Evolutionary conservation across 2,797 vertebrate species (phyloP), one percentile per base, ranked within the genome.

Genomic region (Sebastes nivosus): DNA sequence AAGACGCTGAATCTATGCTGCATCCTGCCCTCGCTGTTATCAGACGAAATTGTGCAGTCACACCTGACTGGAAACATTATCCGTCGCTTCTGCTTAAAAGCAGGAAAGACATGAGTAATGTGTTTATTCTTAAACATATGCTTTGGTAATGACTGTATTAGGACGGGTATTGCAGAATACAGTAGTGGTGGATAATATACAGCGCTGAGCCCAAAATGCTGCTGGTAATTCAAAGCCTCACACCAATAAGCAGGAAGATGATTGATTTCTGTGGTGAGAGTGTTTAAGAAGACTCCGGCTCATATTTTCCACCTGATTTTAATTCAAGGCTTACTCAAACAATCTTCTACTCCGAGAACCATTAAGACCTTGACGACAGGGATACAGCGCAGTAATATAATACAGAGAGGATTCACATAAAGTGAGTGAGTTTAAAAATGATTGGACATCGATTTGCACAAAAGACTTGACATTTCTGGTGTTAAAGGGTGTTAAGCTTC

Each of bases 1-100:
- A 79, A 90, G 80, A 76, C 71, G 30, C 68, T 52, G 65, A 81
- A 79, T 87, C 68, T 34, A 65, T 74, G 61, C 57, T 57, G 27
- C 67, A 55, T 75, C 70, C 57, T 13, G 14, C n/a, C 34, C n/a
- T 1, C 34, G 65, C 66, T 57, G 55, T 85, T 88, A 89, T 88
- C 79, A 80, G 79, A 24, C 32, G 1, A 34, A 64, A 87, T 69
- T 66, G 75, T 82, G 68, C 77, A 57, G 55, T 74, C 84, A 79
- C 3, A 20, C 73, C 52, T 72, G 75, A 64, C 66, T 76, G 67
- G 74, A 88, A 85, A 85, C 54, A 36, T 72, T 29, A 70, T 67
- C 70, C 54, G 80, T 24, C 24, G 29, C 61, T 38, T 1, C 42
- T 20, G 75, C 55, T 74, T 61, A 34, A 71, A 70, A 72, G 67